A percentile compares a stretch with the other conserved stretches of the same genome.
phyloP scores from a whole-genome alignment of 2,888 invertebrate genomes.

The Rosalia funebris region DNA sequence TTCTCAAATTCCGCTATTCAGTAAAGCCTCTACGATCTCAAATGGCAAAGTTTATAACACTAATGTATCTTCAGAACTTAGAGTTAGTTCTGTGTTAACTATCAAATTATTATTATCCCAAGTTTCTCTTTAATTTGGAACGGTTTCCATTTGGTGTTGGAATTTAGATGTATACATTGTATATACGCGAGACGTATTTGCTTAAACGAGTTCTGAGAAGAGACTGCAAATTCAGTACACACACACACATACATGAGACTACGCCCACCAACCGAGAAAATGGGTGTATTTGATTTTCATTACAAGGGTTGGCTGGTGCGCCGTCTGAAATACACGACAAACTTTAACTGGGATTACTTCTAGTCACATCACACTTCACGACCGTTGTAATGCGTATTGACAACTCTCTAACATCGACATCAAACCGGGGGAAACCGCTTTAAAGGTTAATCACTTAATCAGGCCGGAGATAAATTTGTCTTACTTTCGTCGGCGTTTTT shows the following conservation, averaged over 20 bases:
- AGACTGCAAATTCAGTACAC: not conserved
- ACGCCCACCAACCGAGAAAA: not conserved
- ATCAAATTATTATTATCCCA: no score
- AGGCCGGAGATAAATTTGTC: no score
- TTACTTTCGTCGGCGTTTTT: no score
- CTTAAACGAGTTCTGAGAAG: not conserved
- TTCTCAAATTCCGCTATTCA: no score
- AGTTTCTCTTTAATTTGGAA: no score
- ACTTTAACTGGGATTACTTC: not conserved
- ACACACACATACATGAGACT: not conserved
- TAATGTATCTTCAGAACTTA: no score
- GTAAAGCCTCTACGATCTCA: no score
- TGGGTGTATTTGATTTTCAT: not conserved
- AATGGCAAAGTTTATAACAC: no score
- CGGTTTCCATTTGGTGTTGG: no score
- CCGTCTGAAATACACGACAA: not conserved
- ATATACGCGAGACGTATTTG: not conserved
- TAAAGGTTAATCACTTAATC: no score
- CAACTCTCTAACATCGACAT: not conserved
- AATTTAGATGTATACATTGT: not conserved
- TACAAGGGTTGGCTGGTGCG: not conserved
- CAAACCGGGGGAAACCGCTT: not conserved
- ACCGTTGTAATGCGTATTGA: not conserved
- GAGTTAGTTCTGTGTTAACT: no score
- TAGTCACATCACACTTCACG: not conserved